A percentile compares a stretch with the other conserved stretches of the same genome.
Conservation (phyloP, 2,113 vertebrate species). For the Lethenteron camtschaticum region DNA sequence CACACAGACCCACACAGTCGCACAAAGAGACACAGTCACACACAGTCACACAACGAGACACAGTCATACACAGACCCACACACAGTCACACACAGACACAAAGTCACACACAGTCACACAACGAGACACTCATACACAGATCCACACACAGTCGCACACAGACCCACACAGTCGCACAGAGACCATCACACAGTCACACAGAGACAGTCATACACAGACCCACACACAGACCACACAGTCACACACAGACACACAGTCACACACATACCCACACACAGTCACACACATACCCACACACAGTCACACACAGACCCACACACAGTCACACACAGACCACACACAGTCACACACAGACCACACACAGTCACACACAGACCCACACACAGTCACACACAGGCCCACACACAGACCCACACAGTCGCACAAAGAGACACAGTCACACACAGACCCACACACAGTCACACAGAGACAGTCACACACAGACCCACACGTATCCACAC, state of each 20-base stretch:
- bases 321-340: background rate
- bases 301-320: background rate
- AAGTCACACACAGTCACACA: background rate
- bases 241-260: too few relatives aligned
- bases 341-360: background rate
- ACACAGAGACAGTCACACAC: background rate
- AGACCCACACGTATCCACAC: too few relatives aligned
- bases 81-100: background rate
- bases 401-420: background rate
- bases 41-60: background rate
- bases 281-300: background rate
- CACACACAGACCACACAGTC: background rate
- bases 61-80: background rate
- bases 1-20: background rate
- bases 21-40: background rate
- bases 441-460: background rate
- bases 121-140: background rate
- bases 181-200: background rate
- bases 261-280: background rate
- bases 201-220: background rate
- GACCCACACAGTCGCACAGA: background rate
- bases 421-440: too few relatives aligned
- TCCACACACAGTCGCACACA: background rate
- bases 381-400: background rate
- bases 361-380: background rate